phyloP scores from a whole-genome alignment of 2,888 invertebrate genomes.

The Caenorhabditis macrosperma region DNA sequence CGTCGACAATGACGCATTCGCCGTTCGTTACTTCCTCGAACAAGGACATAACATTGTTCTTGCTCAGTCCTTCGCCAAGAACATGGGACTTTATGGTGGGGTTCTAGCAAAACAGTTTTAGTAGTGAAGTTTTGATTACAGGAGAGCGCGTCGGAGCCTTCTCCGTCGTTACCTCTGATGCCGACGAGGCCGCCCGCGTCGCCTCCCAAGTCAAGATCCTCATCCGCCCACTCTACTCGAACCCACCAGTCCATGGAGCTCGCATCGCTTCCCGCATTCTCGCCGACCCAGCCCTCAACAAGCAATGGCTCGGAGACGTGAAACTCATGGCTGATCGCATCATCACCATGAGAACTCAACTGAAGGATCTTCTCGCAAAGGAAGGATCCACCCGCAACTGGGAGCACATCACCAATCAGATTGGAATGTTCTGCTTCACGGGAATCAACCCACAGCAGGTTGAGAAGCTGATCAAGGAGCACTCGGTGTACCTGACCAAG shows the following conservation, averaged over 20 bases:
- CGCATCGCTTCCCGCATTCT: slow-evolving; percentile 91
- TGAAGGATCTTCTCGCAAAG: slow-evolving; percentile 88
- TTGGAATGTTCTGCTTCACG: slow-evolving; percentile 99
- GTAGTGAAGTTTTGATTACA: too few species aligned
- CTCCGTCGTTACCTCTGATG: slow-evolving; percentile 87
- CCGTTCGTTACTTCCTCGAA: slow-evolving; percentile 84
- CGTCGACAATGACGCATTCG: slow-evolving; percentile 92
- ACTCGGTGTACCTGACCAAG: slow-evolving; percentile 88
- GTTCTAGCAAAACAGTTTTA: too few species aligned
- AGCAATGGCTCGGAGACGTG: slow-evolving; percentile 94
- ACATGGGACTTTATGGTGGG: slow-evolving; percentile 98
- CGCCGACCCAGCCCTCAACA: slow-evolving; percentile 86
- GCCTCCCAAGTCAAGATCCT: slow-evolving; percentile 82
- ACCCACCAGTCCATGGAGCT: slow-evolving; percentile 96
- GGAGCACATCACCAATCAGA: slow-evolving; percentile 93
- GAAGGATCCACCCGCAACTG: slow-evolving; percentile 87
- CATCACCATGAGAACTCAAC: slow-evolving; percentile 88
- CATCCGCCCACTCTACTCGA: slow-evolving; percentile 84
- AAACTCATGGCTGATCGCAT: slow-evolving; percentile 98
- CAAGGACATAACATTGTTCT: slow-evolving; percentile 92
- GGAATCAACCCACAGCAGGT: slow-evolving; percentile 85
- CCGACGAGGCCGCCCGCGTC: slow-evolving; percentile 89
- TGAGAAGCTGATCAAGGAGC: slow-evolving; percentile 75
- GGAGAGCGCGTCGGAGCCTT: slow-evolving; percentile 96
- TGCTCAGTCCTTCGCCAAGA: slow-evolving; percentile 98